Evolutionary conservation across 1,140 invertebrate genomes (phyloP), one percentile per base, ranked within the genome.

Genomic region (Cephus cinctus): DNA sequence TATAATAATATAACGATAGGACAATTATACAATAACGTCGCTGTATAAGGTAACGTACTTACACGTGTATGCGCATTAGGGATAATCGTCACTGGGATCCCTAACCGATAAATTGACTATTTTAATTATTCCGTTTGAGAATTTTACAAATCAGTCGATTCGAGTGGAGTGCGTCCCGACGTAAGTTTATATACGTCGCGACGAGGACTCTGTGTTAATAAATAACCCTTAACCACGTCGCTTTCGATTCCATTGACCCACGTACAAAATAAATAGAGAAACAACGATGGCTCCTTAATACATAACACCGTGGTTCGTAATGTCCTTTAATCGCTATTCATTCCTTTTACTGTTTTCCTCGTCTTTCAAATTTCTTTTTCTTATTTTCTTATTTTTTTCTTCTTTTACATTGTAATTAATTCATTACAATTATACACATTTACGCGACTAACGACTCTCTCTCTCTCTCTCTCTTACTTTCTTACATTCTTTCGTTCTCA

Each of bases 91-190:
- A 47, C 55, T 51, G 55, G 52, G 53, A 65, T 61, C 12, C 61
- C 69, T 73, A 72, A 71, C 55, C 65, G 56, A 63, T 73, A 70
- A 75, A 75, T 75, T 74, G 73, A 75, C 73, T 75, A 74, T 73
- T 64, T n/a, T 65, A 68, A 71, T 63, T 68, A 67, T 75, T 59
- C 63, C 62, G 54, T 68, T 21, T 63, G 63, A 69, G 65, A 73
- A 67, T 72, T 71, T 74, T 73, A 71, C 63, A 72, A 66, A 63
- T 75, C 69, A 73, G 68, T 73, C 69, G 68, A 63, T 57, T 66
- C 48, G 54, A 59, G 54, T 51, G 59, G 42, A 54, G 56, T 25
- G 39, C 5, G 21, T 21, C 43, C 8, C 18, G 35, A 31, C 36
- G n/a, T n/a, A n/a, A n/a, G n/a, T n/a, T n/a, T n/a, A n/a, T n/a